phyloP scores from a whole-genome alignment of 2,113 vertebrate species.

The Pseudonaja textilis region DNA sequence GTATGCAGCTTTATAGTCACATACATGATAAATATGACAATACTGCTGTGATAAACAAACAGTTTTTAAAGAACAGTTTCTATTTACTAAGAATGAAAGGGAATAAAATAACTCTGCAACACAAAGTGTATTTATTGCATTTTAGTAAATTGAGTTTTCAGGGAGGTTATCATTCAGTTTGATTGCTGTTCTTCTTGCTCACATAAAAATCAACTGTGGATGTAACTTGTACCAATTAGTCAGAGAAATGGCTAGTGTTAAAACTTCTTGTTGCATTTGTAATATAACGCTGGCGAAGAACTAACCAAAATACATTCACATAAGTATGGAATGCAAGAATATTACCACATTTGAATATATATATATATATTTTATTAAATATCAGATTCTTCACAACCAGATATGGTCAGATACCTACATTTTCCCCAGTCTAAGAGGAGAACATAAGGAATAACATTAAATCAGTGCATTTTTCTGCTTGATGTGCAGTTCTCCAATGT shows the following conservation, averaged over 20 bases:
- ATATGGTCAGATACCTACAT: neutral
- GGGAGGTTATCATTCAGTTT: neutral
- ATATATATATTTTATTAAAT: neutral
- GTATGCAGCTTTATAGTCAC: neutral
- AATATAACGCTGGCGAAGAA: neutral
- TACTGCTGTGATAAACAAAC: neutral
- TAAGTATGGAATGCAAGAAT: neutral
- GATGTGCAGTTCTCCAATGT: neutral
- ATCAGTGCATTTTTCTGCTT: neutral
- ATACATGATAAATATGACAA: neutral
- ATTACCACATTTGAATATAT: neutral
- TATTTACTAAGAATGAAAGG: neutral
- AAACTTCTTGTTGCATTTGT: neutral
- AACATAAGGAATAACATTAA: neutral
- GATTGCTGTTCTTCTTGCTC: neutral
- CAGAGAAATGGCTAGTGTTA: neutral
- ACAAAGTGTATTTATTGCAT: neutral
- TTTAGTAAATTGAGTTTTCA: neutral
- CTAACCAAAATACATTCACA: neutral
- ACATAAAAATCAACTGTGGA: neutral
- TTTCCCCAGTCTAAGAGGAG: neutral
- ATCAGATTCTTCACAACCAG: neutral
- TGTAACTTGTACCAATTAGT: neutral
- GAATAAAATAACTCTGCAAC: neutral
- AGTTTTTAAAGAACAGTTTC: neutral